A percentile compares a stretch with the other conserved stretches of the same genome.
These are phyloP conservation scores for Aporrectodea caliginosa DNA, from an alignment of 1,140 invertebrate genomes.

Conservation along the genomic window DNA sequence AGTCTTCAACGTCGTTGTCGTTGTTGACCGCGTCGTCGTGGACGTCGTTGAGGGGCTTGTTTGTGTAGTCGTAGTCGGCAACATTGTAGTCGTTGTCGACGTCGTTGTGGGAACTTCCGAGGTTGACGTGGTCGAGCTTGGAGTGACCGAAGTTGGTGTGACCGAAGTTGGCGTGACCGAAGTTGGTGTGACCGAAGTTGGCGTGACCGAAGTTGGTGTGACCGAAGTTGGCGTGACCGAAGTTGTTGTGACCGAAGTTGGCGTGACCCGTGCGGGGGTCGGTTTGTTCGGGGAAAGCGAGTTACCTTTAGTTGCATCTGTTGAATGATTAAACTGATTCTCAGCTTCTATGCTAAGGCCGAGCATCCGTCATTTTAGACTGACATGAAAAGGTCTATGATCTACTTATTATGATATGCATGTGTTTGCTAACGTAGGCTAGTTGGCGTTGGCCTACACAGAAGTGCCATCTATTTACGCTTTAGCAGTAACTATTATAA, in stretches of 20 bases:
- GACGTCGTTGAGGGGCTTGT: too few species aligned
- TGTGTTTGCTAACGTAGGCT: too few species aligned
- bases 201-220: conserved; percentile 19
- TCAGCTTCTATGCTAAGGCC: too few species aligned
- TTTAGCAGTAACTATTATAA: too few species aligned
- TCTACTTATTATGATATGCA: not conserved
- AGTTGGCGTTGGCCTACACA: too few species aligned
- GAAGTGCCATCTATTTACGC: too few species aligned
- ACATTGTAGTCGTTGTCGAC: conserved; percentile 25
- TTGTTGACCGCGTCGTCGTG: too few species aligned
- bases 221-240: conserved; percentile 29
- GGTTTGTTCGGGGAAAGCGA: conserved; percentile 29
- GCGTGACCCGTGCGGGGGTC: conserved; percentile 30
- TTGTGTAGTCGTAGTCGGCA: conserved; percentile 32
- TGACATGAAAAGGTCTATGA: not conserved
- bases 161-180: conserved; percentile 31
- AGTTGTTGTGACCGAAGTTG: conserved; percentile 31
- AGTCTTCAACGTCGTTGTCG: too few species aligned
- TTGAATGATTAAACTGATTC: not conserved
- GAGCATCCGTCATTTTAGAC: not conserved
- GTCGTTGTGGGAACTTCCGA: conserved; percentile 26
- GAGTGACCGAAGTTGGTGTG: conserved; percentile 26
- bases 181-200: conserved; percentile 28
- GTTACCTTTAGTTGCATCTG: conserved; percentile 10
- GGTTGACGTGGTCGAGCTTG: conserved; percentile 28